Conservation (phyloP, 2,797 vertebrate species). For the Phrynocephalus forsythii region DNA sequence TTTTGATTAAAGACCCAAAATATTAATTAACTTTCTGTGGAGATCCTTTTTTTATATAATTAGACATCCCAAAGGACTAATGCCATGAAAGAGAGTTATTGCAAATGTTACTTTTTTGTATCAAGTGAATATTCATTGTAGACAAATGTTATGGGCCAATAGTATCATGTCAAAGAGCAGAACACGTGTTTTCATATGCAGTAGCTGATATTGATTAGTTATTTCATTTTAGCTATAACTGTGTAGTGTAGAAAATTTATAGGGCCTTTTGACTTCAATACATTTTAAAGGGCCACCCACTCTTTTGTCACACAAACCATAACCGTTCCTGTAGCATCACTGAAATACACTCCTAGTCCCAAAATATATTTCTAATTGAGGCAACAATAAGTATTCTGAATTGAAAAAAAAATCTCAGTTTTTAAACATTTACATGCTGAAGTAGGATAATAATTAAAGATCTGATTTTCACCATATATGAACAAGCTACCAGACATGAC, state of each 20-base stretch:
- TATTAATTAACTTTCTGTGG: conserved; percentile 36
- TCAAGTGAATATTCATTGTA: conserved; percentile 40
- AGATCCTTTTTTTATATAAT: conserved; percentile 31
- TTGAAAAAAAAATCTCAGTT: conserved; percentile 28
- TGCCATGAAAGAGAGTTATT: conserved; percentile 20
- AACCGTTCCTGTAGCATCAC: conserved; percentile 24
- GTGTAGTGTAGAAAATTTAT: conserved; percentile 37
- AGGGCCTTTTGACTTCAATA: conserved; percentile 44
- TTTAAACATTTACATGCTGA: conserved; percentile 19
- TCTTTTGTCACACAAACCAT: conserved; percentile 10
- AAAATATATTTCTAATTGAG: conserved; percentile 14
- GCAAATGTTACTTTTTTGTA: conserved; percentile 43
- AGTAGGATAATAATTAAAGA: neutral
- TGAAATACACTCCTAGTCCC: conserved; percentile 19
- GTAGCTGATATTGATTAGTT: conserved; percentile 48
- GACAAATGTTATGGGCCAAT: conserved; percentile 28
- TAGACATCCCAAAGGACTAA: conserved; percentile 28
- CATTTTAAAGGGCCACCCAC: conserved; percentile 41
- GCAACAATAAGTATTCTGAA: conserved; percentile 53
- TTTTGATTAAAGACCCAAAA: conserved; percentile 43
- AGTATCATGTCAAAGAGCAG: conserved; percentile 10
- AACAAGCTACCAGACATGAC: conserved; percentile 51
- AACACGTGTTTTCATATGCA: neutral
- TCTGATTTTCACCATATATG: conserved; percentile 54
- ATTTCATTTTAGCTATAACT: conserved; percentile 57